phyloP scores from a whole-genome alignment of 2,797 vertebrate genomes.

The Hoplostethus mediterraneus region DNA sequence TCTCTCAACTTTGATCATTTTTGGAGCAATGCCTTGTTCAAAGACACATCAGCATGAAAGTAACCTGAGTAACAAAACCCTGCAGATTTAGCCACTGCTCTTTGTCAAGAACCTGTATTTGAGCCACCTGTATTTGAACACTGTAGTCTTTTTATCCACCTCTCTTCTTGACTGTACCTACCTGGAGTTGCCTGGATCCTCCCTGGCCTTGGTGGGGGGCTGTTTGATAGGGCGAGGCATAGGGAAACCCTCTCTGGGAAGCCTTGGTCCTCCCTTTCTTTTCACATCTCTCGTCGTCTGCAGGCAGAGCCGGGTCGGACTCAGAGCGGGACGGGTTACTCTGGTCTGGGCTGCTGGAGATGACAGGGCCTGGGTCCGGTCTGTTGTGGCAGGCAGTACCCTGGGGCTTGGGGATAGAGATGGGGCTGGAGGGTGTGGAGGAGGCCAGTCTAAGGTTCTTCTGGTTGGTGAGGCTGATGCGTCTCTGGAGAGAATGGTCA shows the following conservation, averaged over 20 bases:
- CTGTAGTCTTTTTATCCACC: too few relatives aligned
- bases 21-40: too few relatives aligned
- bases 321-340: slow-evolving; percentile 84
- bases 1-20: too few relatives aligned
- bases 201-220: slow-evolving; percentile 85
- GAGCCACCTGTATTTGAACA: too few relatives aligned
- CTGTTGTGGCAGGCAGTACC: slow-evolving; percentile 45
- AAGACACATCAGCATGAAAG: too few relatives aligned
- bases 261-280: slow-evolving; percentile 79
- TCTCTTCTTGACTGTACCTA: slow-evolving; percentile 31
- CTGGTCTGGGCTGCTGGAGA: slow-evolving; percentile 84
- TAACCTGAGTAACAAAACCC: too few relatives aligned
- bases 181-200: slow-evolving; percentile 89
- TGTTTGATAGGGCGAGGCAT: slow-evolving; percentile 89
- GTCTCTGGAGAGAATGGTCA: slow-evolving; percentile 90
- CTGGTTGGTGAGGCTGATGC: slow-evolving; percentile 91
- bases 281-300: slow-evolving; percentile 85
- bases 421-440: slow-evolving; percentile 62
- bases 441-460: slow-evolving; percentile 88
- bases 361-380: slow-evolving; percentile 62
- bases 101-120: too few relatives aligned
- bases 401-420: slow-evolving; percentile 70
- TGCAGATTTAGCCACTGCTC: too few relatives aligned
- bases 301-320: slow-evolving; percentile 84
- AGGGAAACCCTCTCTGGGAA: slow-evolving; percentile 82